Evolutionary conservation across 2,113 vertebrate genomes (phyloP).

Genomic region (Anoura caudifer): DNA sequence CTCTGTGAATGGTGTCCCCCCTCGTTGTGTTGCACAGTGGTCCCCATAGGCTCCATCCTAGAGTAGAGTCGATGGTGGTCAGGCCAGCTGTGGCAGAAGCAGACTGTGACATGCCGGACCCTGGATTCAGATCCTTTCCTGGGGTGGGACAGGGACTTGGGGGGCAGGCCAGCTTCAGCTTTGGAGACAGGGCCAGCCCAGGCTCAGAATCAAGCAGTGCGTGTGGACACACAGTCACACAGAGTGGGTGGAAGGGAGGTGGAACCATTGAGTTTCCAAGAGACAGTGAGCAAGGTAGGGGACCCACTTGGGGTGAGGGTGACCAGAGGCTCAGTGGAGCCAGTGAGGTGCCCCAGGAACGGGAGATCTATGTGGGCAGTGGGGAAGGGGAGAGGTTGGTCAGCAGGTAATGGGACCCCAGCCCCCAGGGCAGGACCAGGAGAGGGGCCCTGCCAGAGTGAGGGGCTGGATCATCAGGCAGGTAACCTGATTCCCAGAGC

Average conservation of each 20-base stretch:
- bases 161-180: not conserved
- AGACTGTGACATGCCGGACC: not conserved
- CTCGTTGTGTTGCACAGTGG: no score
- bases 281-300: not conserved
- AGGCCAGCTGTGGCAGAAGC: not conserved
- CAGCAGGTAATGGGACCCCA: not conserved
- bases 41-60: not conserved
- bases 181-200: not conserved
- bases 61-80: not conserved
- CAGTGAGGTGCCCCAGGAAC: not conserved
- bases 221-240: no score
- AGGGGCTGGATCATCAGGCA: not conserved
- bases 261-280: not conserved
- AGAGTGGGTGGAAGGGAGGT: not conserved
- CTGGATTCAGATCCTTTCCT: not conserved
- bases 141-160: not conserved
- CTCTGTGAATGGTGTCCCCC: not conserved
- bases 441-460: not conserved
- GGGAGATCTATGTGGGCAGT: rapidly evolving
- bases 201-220: not conserved
- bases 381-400: not conserved
- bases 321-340: not conserved
- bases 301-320: not conserved
- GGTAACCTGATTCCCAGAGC: not conserved
- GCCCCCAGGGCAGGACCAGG: not conserved